Conservation (phyloP, 2,888 invertebrate species). For the Mesorhabditis sp. region DNA sequence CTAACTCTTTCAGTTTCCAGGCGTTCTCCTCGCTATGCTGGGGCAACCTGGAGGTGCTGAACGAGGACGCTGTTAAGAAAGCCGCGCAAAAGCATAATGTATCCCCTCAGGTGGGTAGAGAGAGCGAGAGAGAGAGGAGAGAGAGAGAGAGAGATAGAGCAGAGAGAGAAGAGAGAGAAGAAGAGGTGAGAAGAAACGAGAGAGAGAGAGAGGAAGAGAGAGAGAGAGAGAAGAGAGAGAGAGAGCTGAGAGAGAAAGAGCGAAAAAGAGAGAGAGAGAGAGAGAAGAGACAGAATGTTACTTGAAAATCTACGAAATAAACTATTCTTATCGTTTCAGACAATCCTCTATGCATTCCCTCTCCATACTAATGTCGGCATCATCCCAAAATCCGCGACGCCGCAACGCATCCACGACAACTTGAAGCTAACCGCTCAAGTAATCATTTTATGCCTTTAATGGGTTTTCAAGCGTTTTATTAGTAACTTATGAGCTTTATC, state of each 20-base stretch:
- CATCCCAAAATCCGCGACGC: conserved; percentile 38
- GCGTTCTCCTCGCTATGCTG: conserved; percentile 61
- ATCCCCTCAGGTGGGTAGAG: conserved; percentile 20
- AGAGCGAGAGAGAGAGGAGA: background rate
- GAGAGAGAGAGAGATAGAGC: no score
- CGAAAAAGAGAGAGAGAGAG: background rate
- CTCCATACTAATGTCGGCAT: conserved; percentile 27
- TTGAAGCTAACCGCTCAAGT: conserved; percentile 15
- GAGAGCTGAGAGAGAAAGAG: background rate
- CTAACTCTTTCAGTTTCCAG: conserved; percentile 34
- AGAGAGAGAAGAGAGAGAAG: no score
- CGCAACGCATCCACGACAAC: conserved; percentile 33
- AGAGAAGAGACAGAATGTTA: no score
- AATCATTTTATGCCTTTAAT: background rate
- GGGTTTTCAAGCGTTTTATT: no score
- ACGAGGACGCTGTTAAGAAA: conserved; percentile 65
- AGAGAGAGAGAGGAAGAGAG: no score
- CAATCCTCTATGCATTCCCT: conserved; percentile 39
- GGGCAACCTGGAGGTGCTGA: conserved; percentile 61
- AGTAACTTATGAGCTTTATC: no score
- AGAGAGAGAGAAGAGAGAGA: background rate
- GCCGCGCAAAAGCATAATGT: conserved; percentile 66
- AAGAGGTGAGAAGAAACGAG: no score
- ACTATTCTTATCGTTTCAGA: conserved; percentile 14
- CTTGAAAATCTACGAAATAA: background rate